These are phyloP conservation scores for Larimichthys polyactis DNA, from an alignment of 2,113 vertebrate genomes.

Conservation along the genomic window DNA sequence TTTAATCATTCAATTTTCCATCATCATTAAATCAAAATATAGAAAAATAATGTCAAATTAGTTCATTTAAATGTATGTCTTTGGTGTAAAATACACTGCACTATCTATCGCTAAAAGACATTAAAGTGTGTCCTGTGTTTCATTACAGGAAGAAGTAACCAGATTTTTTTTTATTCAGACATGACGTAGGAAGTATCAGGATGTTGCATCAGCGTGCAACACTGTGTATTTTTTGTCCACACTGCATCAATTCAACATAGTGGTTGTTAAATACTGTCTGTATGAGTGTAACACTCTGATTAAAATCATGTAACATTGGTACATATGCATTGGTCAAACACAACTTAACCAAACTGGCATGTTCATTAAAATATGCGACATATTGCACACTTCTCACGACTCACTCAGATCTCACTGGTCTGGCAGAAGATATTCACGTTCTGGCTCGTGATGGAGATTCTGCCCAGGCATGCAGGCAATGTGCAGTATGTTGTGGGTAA, in stretches of 20 bases:
- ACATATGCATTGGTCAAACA: neutral
- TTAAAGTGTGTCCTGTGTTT: neutral
- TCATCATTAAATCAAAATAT: conserved; percentile 38
- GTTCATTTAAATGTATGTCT: conserved; percentile 13
- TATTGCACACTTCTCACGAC: neutral
- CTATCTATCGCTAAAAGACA: neutral
- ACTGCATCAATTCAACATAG: neutral
- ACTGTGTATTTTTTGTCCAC: neutral
- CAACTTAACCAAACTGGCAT: neutral
- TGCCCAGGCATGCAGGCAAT: conserved; percentile 46
- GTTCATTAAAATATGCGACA: conserved; percentile 11
- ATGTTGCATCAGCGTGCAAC: neutral
- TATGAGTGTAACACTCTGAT: neutral
- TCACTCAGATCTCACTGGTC: conserved; percentile 10
- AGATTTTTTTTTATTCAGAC: neutral
- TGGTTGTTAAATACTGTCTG: neutral
- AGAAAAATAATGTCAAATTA: conserved; percentile 1
- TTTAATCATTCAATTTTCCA: conserved; percentile 22
- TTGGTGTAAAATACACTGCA: neutral
- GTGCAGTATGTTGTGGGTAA: neutral
- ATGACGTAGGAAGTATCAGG: neutral
- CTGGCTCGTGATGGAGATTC: conserved; percentile 12
- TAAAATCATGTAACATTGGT: too few relatives aligned
- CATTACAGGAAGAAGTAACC: neutral
- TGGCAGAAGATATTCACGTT: conserved; percentile 25